These are phyloP conservation scores for Caenorhabditis virilis DNA, from an alignment of 2,888 invertebrate species.

Conservation along the genomic window DNA sequence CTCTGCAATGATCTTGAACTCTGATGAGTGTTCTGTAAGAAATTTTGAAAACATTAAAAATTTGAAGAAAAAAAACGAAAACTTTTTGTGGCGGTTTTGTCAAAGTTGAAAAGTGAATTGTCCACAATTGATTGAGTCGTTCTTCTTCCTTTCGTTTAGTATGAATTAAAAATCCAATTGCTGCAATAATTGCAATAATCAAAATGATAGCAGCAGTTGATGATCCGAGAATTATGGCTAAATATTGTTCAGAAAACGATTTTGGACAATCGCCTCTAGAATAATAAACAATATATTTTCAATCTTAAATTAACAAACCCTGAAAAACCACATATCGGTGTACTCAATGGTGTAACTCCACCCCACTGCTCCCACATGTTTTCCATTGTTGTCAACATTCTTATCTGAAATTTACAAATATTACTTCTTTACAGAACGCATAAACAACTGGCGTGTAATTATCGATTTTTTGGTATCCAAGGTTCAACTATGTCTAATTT, in stretches of 20 bases:
- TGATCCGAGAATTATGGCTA: conserved; percentile 37
- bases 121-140: conserved; percentile 47
- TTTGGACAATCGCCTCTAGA: conserved; percentile 43
- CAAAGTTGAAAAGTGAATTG: conserved; percentile 31
- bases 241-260: conserved; percentile 40
- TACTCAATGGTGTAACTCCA: conserved; percentile 19
- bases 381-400: neutral
- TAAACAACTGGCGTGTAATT: too few relatives aligned
- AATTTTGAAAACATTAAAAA: too few relatives aligned
- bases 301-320: too few relatives aligned
- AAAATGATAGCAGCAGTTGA: conserved; percentile 31
- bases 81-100: conserved; percentile 37
- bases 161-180: conserved; percentile 29
- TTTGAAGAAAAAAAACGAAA: too few relatives aligned
- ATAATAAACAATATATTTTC: too few relatives aligned
- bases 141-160: conserved; percentile 41
- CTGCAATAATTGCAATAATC: conserved; percentile 20
- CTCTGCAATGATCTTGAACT: conserved; percentile 43
- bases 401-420: conserved; percentile 27
- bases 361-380: conserved; percentile 32
- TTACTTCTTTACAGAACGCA: too few relatives aligned
- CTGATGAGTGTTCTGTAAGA: conserved; percentile 12
- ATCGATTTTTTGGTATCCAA: too few relatives aligned
- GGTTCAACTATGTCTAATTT: too few relatives aligned
- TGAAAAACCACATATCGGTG: conserved; percentile 33